Evolutionary conservation across 37 sponge, comb jelly and placozoan genomes (phyloP).

Genomic region (Bolinopsis microptera): DNA sequence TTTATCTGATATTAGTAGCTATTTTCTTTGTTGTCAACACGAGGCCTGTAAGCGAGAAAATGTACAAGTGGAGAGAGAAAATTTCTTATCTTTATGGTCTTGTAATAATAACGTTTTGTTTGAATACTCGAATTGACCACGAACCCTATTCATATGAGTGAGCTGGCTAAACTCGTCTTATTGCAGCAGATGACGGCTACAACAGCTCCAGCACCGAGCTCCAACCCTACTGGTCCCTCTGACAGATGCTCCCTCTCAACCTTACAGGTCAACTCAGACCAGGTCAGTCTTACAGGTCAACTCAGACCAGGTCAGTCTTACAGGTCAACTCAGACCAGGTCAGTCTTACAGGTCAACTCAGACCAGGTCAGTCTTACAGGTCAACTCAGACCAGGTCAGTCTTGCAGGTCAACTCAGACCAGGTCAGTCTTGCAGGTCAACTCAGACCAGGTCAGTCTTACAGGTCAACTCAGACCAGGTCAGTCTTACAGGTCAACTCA

Average conservation of each 20-base stretch:
- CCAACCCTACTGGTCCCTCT: background rate
- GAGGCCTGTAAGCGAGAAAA: background rate
- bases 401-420: too few species aligned
- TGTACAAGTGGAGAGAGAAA: too few species aligned
- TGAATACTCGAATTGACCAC: too few species aligned
- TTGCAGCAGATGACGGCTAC: slow-evolving; percentile 49
- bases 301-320: background rate
- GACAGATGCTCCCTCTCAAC: background rate
- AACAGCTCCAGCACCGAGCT: slow-evolving; percentile 21
- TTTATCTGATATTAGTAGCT: background rate
- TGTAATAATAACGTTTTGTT: too few species aligned
- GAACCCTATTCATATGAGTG: too few species aligned
- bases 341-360: background rate
- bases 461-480: too few species aligned
- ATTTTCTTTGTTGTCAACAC: background rate
- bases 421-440: too few species aligned
- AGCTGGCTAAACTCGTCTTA: too few species aligned
- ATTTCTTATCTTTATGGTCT: too few species aligned
- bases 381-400: too few species aligned
- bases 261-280: background rate
- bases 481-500: too few species aligned
- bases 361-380: slow-evolving; percentile 7
- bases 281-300: background rate
- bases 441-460: too few species aligned
- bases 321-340: background rate